Base-by-base conservation (phyloP, 2,888 invertebrate genomes). In the Gnatocerus cornutus region DNA sequence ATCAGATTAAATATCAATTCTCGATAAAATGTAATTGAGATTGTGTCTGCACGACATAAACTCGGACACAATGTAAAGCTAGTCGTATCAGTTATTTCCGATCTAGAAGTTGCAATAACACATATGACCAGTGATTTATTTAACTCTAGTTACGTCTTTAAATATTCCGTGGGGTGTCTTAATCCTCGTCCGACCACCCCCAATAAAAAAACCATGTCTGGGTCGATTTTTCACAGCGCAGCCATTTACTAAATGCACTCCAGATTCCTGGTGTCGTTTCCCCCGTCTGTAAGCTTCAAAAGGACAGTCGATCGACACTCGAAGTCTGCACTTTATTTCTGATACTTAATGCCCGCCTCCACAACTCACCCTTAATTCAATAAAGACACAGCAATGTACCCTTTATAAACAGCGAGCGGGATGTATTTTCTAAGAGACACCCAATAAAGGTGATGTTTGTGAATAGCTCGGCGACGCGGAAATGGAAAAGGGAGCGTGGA, bases 401-500 rank as follows among this genome's bases (percentile, higher is more conserved):
- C 53, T 37, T 53, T 56, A 56, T 56, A 56, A 56, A 56, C 43
- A 56, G 56, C 27, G 27, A 10, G 16, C 6, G 27, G 43, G 12
- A 41, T 56, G 43, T 27, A 27, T 56, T 56, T 43, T 43, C 41
- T 43, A 56, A 43, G 43, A 56, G 43, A 56, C 43, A 56, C 56
- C 43, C 56, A 56, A 56, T 56, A 56, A 56, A 39, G 55, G 55
- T 55, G 39, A 56, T 56, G 56, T 43, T 56, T 56, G 56, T 43
- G 56, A 56, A 41, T 41, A 8, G 43, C 27, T 43, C 43, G 56
- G n/a, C 55, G 39, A 53, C 39, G 21, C 37, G 56, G 29, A 56
- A 56, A 56, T 56, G 21, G 43, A 43, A 56, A 56, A 43, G 29
- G 56, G 43, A 56, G 27, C 56, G 41, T 10, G 16, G 29, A 27